These are phyloP conservation scores for Stenodema calcarata DNA, from an alignment of 2,888 invertebrate species.

Conservation along the genomic window DNA sequence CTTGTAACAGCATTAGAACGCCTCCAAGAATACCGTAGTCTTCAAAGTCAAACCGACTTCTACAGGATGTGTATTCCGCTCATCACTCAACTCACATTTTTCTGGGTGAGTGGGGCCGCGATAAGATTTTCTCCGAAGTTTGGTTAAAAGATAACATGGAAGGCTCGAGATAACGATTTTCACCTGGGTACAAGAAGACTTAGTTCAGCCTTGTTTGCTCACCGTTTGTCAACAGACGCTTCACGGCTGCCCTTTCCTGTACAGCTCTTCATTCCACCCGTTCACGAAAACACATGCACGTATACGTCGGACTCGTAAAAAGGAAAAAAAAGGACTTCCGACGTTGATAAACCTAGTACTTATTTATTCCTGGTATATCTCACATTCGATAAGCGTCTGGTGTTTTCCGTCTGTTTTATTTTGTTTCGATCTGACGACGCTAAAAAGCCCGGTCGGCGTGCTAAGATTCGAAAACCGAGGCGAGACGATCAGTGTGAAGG, in stretches of 20 bases:
- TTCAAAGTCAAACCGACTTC: background rate
- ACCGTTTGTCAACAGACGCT: slow-evolving; percentile 12
- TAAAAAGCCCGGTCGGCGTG: background rate
- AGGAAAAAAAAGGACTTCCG: background rate
- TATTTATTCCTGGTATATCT: background rate
- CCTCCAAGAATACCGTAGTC: no score
- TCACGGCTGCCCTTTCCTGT: background rate
- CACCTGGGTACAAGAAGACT: slow-evolving; percentile 13
- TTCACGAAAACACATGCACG: background rate
- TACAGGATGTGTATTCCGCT: background rate
- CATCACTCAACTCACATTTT: background rate
- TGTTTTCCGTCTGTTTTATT: background rate
- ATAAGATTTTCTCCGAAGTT: slow-evolving; percentile 16
- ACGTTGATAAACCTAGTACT: background rate
- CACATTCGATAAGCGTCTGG: background rate
- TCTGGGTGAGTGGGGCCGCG: background rate
- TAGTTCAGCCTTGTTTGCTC: slow-evolving; percentile 18
- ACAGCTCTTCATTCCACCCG: background rate
- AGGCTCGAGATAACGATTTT: background rate
- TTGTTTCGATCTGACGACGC: background rate
- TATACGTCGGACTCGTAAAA: background rate
- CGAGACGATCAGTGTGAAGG: no score
- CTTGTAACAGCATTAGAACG: no score
- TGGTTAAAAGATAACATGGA: background rate
- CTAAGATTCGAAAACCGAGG: background rate